These are phyloP conservation scores for Scaptomyza flava DNA, from an alignment of 2,888 invertebrate species.

Conservation along the genomic window DNA sequence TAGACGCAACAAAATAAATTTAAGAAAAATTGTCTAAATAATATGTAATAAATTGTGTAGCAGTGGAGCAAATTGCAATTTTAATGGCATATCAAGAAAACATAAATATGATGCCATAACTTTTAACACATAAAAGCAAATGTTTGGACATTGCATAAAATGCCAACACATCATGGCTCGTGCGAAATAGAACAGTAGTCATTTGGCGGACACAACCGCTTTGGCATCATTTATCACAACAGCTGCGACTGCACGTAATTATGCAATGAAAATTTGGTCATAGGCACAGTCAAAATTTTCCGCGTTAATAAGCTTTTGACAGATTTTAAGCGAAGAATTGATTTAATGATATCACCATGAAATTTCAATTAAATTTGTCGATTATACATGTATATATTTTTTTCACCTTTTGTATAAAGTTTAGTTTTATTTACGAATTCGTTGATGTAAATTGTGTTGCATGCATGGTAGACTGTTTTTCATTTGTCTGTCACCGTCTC, in stretches of 20 bases:
- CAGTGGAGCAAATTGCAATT: neutral
- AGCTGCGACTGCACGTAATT: constrained; percentile 28
- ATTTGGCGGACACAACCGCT: constrained; percentile 4
- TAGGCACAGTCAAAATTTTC: neutral
- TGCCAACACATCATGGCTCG: constrained; percentile 19
- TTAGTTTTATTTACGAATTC: constrained; percentile 1
- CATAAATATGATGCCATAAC: neutral
- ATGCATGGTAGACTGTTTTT: neutral
- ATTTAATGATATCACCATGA: constrained; percentile 55
- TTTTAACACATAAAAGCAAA: constrained; percentile 28
- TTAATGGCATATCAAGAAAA: constrained; percentile 6
- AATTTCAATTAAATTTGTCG: constrained; percentile 1
- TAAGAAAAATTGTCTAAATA: too few species aligned
- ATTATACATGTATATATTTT: neutral
- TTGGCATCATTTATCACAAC: constrained; percentile 26
- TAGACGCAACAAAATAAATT: neutral
- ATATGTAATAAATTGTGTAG: neutral
- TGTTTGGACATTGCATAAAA: constrained; percentile 27
- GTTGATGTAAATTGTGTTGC: constrained; percentile 18
- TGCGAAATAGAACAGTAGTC: constrained; percentile 2
- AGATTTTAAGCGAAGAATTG: constrained; percentile 41
- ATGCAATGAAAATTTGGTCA: constrained; percentile 37
- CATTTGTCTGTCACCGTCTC: constrained; percentile 1
- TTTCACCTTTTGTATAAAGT: constrained; percentile 9
- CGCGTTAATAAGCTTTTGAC: neutral